Base-by-base conservation (phyloP, 2,888 invertebrate genomes). In the Lumbricus terrestris region DNA sequence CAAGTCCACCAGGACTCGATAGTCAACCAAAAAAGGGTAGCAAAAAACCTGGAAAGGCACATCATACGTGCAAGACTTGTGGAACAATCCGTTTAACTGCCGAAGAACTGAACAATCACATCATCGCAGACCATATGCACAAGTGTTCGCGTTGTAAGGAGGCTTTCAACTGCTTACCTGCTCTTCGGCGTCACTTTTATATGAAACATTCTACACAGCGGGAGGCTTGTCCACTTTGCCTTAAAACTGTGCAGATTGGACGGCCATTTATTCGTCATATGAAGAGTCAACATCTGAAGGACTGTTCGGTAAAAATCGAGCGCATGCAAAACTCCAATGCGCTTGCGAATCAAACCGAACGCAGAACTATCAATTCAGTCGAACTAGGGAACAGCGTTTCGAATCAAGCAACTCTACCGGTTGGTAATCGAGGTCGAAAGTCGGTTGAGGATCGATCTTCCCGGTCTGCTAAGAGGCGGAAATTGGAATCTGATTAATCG, bases 81-180 rank as follows among this genome's bases (percentile, higher is more conserved):
- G 85, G 85, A 85, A 35, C 35, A 8, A 34, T 6, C 85, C 85
- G 16, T 85, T 69, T 8, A 69, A 69, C 69, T 69, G 69, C 69
- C 29, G 69, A 69, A 69, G 69, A 69, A 69, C n/a, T 69, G n/a
- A n/a, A 69, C 69, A 35, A 85, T 85, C 85, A 85, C 85, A 37
- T 18, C 34, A 85, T 23, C 15, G 0, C 23, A 37, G 23, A 85
- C 37, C 85, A 37, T 23, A 23, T 35, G 35, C 20, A 35, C 20
- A 85, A 85, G 37, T 85, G 85, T 85, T 35, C 85, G 15, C 85
- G 85, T n/a, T 85, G 85, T 85, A 16, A 16, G 23, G 34, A 35
- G 85, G n/a, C 85, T 8, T 85, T 85, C n/a, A 85, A 35, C 35
- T 29, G 35, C 23, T 34, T 37, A 20, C 20, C 37, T 16, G 3